Evolutionary conservation across 2,797 vertebrate species (phyloP), one percentile per base, ranked within the genome.

Genomic region (Pseudopleuronectes americanus): DNA sequence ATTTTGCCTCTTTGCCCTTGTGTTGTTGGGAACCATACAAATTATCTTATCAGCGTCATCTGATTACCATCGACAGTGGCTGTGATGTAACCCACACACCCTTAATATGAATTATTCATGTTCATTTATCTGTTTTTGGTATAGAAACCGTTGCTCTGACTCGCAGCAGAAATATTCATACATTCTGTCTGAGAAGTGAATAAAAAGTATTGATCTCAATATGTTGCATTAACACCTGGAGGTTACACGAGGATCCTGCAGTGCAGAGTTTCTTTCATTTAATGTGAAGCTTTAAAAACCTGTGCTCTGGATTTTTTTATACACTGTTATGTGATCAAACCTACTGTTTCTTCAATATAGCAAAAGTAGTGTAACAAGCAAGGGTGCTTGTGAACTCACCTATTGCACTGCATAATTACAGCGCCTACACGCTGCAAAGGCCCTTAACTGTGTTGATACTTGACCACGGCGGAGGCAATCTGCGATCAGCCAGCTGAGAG

Each of bases 21-120:
- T 90, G 86, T 80, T 86, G 79, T 71, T 56, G 77, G 81, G 80
- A 88, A 77, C 74, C 86, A 84, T 88, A 83, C 84, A 89, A 87
- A 89, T 90, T 21, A 92, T 90, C 85, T 89, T 86, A 92, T 90
- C 81, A 71, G 76, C 54, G 24, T 83, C 62, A 74, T 89, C 85
- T 90, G 85, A 92, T 92, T 91, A 88, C 83, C 84, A 77, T 76
- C 84, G 86, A 87, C 87, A 87, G 70, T 64, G 59, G 68, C 84
- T 87, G 80, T 88, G 87, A 91, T 84, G 78, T 85, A 80, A 87
- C 77, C 71, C 13, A 24, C 65, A 73, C 60, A 69, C 7, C 54
- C 21, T 41, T n/a, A 64, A 57, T 33, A 84, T 94, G 87, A 92
- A 94, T 93, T 89, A 93, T 93, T 91, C 89, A 94, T 90, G 68